phyloP scores from a whole-genome alignment of 30 jellyfish, hydroid and myxozoan species.

The Hydractinia symbiolongicarpus region DNA sequence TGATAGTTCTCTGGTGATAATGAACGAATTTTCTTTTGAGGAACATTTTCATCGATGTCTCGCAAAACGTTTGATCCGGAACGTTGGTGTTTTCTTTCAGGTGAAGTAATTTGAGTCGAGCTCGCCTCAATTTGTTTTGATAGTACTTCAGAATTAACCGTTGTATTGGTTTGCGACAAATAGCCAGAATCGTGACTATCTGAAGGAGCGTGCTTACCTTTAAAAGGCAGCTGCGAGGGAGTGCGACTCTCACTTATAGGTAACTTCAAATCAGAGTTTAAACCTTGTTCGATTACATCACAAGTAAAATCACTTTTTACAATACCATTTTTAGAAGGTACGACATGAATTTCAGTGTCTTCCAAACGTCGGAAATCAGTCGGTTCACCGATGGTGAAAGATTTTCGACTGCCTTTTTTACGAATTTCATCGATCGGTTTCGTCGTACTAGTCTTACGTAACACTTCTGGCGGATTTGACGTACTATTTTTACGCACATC shows the following conservation, averaged over 20 bases:
- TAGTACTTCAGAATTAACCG: neutral
- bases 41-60: slow-evolving; percentile 6
- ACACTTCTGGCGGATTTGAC: no score
- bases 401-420: neutral
- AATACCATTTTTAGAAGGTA: neutral
- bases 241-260: no score
- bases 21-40: neutral
- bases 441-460: neutral
- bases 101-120: neutral
- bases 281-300: neutral
- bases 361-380: neutral
- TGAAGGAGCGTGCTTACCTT: neutral
- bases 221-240: neutral
- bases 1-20: slow-evolving; percentile 17
- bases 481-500: no score
- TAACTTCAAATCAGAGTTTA: neutral
- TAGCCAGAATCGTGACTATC: neutral
- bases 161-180: neutral
- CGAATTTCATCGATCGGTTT: neutral
- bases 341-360: neutral
- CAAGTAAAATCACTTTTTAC: neutral
- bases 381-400: slow-evolving; percentile 20
- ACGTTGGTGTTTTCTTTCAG: slow-evolving; percentile 19
- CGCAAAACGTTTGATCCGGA: neutral
- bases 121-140: neutral